Percentiles rank a stretch among this genome's conserved stretches.
These are phyloP conservation scores for Drosophila rufa DNA, from an alignment of 1,140 invertebrate genomes.

Conservation along the genomic window DNA sequence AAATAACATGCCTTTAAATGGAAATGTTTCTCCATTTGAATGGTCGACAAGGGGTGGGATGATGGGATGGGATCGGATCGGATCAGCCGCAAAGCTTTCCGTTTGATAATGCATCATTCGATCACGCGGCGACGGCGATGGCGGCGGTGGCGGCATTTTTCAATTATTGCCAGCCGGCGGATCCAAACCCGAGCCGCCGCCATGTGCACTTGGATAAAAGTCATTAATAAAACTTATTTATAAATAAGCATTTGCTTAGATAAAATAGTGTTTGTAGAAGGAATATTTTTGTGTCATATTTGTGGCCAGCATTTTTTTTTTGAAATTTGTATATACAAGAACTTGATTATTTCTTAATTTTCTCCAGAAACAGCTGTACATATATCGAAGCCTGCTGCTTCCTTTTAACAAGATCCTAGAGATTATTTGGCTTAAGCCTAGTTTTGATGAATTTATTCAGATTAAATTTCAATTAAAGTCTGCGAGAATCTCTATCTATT, in stretches of 20 bases:
- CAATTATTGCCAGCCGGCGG: conserved; percentile 24
- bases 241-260: background rate
- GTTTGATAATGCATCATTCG: conserved; percentile 52
- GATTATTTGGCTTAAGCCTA: background rate
- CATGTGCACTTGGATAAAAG: conserved; percentile 28
- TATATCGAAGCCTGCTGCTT: background rate
- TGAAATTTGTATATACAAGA: too few species aligned
- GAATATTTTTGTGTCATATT: background rate
- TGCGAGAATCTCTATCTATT: background rate
- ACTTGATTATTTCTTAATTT: too few species aligned
- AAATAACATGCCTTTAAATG: conserved; percentile 53
- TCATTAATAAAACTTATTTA: background rate
- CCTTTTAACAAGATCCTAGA: background rate
- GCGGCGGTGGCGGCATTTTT: conserved; percentile 37
- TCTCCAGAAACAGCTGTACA: background rate
- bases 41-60: background rate
- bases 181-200: conserved; percentile 8
- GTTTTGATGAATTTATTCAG: background rate
- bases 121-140: conserved; percentile 34
- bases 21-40: conserved; percentile 42
- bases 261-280: background rate
- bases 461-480: background rate
- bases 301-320: too few species aligned
- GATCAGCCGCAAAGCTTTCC: conserved; percentile 46
- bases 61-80: conserved; percentile 32